These are phyloP conservation scores for Fregetta grallaria DNA, from an alignment of 2,113 vertebrate genomes.

Conservation along the genomic window DNA sequence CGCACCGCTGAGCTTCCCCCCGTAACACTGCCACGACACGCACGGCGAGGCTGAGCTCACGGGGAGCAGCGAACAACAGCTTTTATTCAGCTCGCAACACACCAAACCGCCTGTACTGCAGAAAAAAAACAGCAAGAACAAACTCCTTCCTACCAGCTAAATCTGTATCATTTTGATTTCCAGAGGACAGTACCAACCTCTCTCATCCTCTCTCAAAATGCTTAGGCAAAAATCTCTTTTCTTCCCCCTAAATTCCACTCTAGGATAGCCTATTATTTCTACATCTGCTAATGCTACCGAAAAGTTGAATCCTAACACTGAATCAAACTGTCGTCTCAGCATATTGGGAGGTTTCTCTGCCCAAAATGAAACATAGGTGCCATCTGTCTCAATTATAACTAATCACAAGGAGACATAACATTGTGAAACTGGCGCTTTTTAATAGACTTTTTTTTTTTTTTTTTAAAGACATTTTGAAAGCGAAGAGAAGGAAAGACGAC, in stretches of 20 bases:
- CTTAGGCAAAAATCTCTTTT: background rate
- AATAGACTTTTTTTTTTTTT: background rate
- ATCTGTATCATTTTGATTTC: accelerated
- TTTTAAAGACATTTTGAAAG: background rate
- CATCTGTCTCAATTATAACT: constrained; percentile 22
- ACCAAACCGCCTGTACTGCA: background rate
- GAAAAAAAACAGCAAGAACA: background rate
- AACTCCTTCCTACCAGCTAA: background rate
- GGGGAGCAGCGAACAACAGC: background rate
- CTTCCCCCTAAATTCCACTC: background rate
- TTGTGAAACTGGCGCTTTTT: background rate
- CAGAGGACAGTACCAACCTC: background rate
- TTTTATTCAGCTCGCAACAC: background rate
- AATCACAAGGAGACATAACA: background rate
- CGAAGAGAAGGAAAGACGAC: background rate
- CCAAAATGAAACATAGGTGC: background rate
- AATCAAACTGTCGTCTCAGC: background rate
- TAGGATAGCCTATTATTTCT: background rate
- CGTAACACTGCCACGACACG: accelerated
- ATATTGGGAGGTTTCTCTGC: constrained; percentile 15
- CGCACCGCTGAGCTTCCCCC: background rate
- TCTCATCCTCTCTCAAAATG: background rate
- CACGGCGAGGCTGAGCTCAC: background rate
- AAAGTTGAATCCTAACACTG: background rate
- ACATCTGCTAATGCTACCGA: background rate